phyloP scores from a whole-genome alignment of 2,888 invertebrate genomes.

The Diarsia brunnea region DNA sequence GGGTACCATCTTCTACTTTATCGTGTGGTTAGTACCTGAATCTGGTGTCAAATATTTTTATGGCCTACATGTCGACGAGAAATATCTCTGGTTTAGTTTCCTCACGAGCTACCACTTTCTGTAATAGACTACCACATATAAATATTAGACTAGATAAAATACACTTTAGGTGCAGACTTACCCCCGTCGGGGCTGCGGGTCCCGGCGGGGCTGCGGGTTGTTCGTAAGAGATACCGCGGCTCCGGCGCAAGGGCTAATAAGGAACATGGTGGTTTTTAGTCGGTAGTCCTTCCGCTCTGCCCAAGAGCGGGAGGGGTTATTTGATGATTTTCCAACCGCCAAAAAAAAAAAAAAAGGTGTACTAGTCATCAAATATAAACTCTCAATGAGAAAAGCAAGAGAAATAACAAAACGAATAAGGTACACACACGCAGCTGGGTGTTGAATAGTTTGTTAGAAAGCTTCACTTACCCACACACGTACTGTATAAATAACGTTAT shows the following conservation, averaged over 20 bases:
- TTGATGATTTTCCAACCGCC: too few relatives aligned
- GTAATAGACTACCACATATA: neutral
- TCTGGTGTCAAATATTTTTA: too few relatives aligned
- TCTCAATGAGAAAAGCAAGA: neutral
- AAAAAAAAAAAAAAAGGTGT: too few relatives aligned
- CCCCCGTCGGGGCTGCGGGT: too few relatives aligned
- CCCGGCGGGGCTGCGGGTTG: too few relatives aligned
- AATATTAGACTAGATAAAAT: neutral
- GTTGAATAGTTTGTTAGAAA: neutral
- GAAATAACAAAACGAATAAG: slow-evolving; percentile 15
- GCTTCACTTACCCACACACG: neutral
- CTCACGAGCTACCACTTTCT: neutral
- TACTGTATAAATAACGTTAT: neutral
- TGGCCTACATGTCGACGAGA: too few relatives aligned
- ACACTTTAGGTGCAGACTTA: neutral
- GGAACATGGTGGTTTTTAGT: too few relatives aligned
- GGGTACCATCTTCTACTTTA: neutral
- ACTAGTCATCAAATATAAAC: neutral
- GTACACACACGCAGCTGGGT: neutral
- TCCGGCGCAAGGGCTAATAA: too few relatives aligned
- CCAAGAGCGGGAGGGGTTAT: too few relatives aligned
- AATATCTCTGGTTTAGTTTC: neutral
- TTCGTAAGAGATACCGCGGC: too few relatives aligned
- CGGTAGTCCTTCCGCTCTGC: too few relatives aligned
- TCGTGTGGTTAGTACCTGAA: neutral